Base-by-base conservation (phyloP, 2,888 invertebrate genomes). In the Margaritifera margaritifera region DNA sequence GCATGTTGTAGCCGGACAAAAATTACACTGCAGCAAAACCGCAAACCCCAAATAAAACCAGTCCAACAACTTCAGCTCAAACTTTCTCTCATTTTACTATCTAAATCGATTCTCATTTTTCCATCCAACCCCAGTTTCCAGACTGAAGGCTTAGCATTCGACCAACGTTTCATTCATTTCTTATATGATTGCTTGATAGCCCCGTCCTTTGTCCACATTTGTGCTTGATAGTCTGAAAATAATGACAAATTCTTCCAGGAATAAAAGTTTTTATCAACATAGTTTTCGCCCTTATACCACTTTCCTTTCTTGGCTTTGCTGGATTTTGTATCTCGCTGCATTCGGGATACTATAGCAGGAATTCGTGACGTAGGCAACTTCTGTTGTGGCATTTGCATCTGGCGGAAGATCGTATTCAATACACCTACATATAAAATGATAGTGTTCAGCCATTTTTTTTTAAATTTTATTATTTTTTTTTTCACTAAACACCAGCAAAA, bases 191-290 rank as follows among this genome's bases (percentile, higher is more conserved):
- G 51, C 61, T 77, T 77, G 3, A 77, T 77, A 2, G 64, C 71
- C 4, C 77, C 77, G 6, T 62, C 61, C 6, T 69, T 64, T 4
- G 77, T 77, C 73, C 73, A 77, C 72, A 77, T 77, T 19, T 71
- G 71, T 11, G 71, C 69, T 58, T 77, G 77, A 31, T 77, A 77
- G 64, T 77, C 77, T 25, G 66, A 68, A 63, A 71, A 77, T 24
- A 77, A 61, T n/a, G 74, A 69, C 24, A 77, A 25, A 25, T 77
- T 77, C 62, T 77, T 73, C 77, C 77, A 77, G 6, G 74, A 75
- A 57, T 77, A 77, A 4, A 69, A 69, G 24, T 69, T 72, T 3
- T 73, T 71, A 59, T 77, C 77, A 18, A 77, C 65, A 55, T 77
- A 77, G 53, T 62, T 66, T 25, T 75, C 74, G 57, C 66, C 70